phyloP scores from a whole-genome alignment of 2,113 vertebrate species.

The Felis chaus region DNA sequence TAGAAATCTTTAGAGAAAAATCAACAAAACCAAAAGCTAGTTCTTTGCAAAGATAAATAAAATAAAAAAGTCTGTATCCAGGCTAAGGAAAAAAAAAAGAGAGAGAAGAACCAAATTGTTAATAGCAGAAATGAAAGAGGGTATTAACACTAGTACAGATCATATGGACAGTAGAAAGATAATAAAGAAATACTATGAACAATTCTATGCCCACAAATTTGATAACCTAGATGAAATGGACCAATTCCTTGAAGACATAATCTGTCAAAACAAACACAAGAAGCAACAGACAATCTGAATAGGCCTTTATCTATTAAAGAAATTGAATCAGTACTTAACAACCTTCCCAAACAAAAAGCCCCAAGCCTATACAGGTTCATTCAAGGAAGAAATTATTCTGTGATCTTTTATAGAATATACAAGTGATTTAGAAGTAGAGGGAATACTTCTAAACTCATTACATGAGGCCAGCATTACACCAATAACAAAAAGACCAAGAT shows the following conservation, averaged over 20 bases:
- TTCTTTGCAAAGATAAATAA: background rate
- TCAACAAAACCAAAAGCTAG: background rate
- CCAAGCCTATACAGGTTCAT: background rate
- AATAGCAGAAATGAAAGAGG: background rate
- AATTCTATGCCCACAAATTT: background rate
- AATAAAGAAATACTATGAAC: background rate
- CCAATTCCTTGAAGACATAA: background rate
- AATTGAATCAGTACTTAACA: background rate
- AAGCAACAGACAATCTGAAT: background rate
- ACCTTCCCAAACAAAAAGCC: background rate
- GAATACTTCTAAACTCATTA: background rate
- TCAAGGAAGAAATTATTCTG: background rate
- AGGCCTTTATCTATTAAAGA: background rate
- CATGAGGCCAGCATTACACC: background rate
- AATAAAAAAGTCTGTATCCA: background rate
- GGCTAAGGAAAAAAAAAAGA: background rate
- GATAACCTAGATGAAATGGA: background rate
- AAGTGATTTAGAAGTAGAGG: background rate
- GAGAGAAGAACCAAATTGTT: background rate
- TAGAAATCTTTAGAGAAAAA: background rate
- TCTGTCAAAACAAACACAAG: background rate
- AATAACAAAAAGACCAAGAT: background rate
- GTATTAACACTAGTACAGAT: background rate
- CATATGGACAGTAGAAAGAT: background rate
- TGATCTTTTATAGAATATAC: background rate